Evolutionary conservation across 2,888 invertebrate species (phyloP).

Genomic region (Helicoverpa assulta): DNA sequence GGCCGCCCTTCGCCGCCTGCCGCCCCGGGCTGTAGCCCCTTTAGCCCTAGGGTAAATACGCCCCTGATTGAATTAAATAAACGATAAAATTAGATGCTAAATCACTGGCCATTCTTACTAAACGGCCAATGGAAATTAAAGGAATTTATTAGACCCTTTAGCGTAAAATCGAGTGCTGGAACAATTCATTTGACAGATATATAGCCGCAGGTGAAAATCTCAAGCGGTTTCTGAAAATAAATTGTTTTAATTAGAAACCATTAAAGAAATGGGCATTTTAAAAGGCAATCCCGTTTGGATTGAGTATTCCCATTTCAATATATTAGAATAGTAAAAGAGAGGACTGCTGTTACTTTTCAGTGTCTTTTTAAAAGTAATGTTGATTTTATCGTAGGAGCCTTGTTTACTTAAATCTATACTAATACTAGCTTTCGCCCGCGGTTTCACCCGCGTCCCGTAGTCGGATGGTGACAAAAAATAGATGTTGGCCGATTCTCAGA

Average conservation of each 20-base stretch:
- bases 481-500: too few relatives aligned
- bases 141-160: conserved; percentile 62
- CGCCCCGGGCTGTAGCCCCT: too few relatives aligned
- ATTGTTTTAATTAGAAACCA: conserved; percentile 56
- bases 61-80: conserved; percentile 40
- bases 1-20: too few relatives aligned
- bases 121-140: conserved; percentile 58
- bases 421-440: too few relatives aligned
- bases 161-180: conserved; percentile 49
- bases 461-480: too few relatives aligned
- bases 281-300: conserved; percentile 41
- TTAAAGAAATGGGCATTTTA: conserved; percentile 46
- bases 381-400: too few relatives aligned
- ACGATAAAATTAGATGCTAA: conserved; percentile 53
- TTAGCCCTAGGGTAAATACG: too few relatives aligned
- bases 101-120: conserved; percentile 47
- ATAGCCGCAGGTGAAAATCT: conserved; percentile 50
- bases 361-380: not conserved
- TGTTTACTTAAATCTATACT: too few relatives aligned
- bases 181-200: conserved; percentile 49
- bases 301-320: conserved; percentile 29
- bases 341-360: not conserved
- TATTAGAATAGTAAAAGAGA: conserved; percentile 4
- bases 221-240: conserved; percentile 47
- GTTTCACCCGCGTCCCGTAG: too few relatives aligned